Evolutionary conservation across 2,113 vertebrate species (phyloP).

Genomic region (Pseudorhombus dupliciocellatus): DNA sequence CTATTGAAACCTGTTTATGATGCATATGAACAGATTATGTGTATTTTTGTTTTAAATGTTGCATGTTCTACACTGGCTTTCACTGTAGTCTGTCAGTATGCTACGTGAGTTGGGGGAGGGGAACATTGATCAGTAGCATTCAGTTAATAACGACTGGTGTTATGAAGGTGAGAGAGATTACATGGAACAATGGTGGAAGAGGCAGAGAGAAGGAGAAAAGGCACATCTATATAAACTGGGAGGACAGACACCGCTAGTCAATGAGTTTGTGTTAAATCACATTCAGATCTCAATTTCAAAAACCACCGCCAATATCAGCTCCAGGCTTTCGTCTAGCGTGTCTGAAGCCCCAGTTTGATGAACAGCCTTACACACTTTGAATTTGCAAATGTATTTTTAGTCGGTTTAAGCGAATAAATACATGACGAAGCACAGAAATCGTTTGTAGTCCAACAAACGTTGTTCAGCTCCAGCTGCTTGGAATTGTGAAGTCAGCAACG

Average conservation of each 20-base stretch:
- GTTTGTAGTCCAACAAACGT: slow-evolving; percentile 9
- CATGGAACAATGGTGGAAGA: slow-evolving; percentile 47
- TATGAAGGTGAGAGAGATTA: slow-evolving; percentile 58
- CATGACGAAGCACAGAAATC: slow-evolving; percentile 25
- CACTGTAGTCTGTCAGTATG: slow-evolving; percentile 82
- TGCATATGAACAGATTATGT: slow-evolving; percentile 40
- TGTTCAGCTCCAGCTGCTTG: slow-evolving; percentile 16
- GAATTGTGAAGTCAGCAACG: slow-evolving; percentile 3
- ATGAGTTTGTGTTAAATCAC: slow-evolving; percentile 8
- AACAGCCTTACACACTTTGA: slow-evolving; percentile 24
- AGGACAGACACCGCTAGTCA: slow-evolving; percentile 48
- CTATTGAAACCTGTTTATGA: neutral
- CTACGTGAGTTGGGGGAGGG: slow-evolving; percentile 77
- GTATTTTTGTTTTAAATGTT: slow-evolving; percentile 31
- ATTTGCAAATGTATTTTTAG: slow-evolving; percentile 23
- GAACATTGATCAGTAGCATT: slow-evolving; percentile 73
- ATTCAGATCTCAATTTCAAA: slow-evolving; percentile 5
- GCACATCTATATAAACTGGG: slow-evolving; percentile 58
- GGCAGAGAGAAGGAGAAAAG: slow-evolving; percentile 41
- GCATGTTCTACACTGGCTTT: slow-evolving; percentile 72
- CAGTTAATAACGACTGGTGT: slow-evolving; percentile 58
- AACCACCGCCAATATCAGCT: neutral
- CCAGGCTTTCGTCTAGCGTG: slow-evolving; percentile 11
- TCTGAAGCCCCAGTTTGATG: slow-evolving; percentile 56
- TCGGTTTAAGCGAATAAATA: slow-evolving; percentile 23